These are phyloP conservation scores for Brachyhypopomus occidentalis DNA, from an alignment of 2,113 vertebrate genomes.

Conservation along the genomic window DNA sequence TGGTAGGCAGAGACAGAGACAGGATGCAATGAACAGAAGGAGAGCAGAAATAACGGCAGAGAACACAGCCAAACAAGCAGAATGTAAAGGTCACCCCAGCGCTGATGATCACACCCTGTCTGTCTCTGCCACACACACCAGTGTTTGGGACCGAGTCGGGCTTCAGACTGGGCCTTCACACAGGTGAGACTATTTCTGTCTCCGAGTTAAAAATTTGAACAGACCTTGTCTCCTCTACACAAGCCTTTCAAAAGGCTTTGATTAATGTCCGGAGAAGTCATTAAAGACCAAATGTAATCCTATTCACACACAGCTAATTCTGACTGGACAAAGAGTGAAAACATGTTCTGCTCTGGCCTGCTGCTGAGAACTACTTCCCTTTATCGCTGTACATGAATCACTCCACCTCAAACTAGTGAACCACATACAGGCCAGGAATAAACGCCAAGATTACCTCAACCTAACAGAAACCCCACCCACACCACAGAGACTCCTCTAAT, in stretches of 20 bases:
- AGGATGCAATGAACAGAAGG: background rate
- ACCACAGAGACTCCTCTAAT: background rate
- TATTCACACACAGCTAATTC: conserved; percentile 32
- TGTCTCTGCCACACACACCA: background rate
- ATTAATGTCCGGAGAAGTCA: conserved; percentile 45
- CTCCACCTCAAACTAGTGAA: background rate
- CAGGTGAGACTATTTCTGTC: conserved; percentile 42
- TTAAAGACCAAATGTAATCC: conserved; percentile 30
- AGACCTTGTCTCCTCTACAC: conserved; percentile 9
- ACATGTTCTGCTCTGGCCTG: conserved; percentile 11
- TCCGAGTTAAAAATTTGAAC: conserved; percentile 44
- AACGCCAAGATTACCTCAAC: background rate
- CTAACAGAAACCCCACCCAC: background rate
- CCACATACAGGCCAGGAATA: background rate
- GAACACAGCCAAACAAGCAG: conserved; percentile 1
- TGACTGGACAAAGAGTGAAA: background rate
- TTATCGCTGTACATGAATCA: conserved; percentile 24
- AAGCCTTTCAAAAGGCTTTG: conserved; percentile 29
- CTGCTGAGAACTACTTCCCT: conserved; percentile 5
- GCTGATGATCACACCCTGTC: background rate
- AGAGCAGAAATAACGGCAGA: background rate
- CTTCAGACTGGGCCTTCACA: background rate
- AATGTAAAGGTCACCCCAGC: conserved; percentile 9
- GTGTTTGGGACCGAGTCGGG: background rate
- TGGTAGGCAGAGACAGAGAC: background rate